Evolutionary conservation across 2,888 invertebrate genomes (phyloP), one percentile per base, ranked within the genome.

Genomic region (Thyatira batis): DNA sequence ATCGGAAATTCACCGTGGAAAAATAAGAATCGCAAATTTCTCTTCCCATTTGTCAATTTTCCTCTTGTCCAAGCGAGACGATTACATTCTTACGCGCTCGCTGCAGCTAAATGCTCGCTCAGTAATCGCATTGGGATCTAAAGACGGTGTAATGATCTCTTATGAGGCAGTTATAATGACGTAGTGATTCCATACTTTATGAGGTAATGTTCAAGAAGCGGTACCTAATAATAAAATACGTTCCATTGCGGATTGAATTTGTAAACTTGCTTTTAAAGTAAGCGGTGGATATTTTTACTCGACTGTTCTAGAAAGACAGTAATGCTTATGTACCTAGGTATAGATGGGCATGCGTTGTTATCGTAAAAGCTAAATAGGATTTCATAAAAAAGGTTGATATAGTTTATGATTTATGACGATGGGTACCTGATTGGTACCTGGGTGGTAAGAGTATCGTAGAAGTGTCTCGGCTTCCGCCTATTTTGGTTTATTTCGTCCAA

Each of bases 1-100:
- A 81, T 84, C 82, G 82, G 84, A 87, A 84, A 86, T 82, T 81
- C 71, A 80, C 78, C 73, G 77, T 83, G 80, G 84, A 84, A 84
- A 85, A 80, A 84, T 78, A 60, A 77, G 67, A 71, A 73, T 65
- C 50, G 71, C 70, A 58, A 72, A 73, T 85, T 84, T 84, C 71
- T 69, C 72, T 59, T 51, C 53, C 54, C 70, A 65, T 71, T 69
- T 58, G 58, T 55, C 55, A 67, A 69, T 80, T 79, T 80, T 76
- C 76, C 65, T 71, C 59, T 60, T 53, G 57, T 61, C 62, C 59
- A 54, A 45, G 48, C 49, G 23, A 54, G 50, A 43, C 53, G 58
- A 56, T 53, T 56, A 44, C 44, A 4, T 52, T 33, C n/a, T 33
- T 33, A 8, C 17, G 33, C 13, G 33, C 39, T 17, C 17, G 39